Evolutionary conservation across 2,888 invertebrate species (phyloP).

Genomic region (Acheta domesticus): DNA sequence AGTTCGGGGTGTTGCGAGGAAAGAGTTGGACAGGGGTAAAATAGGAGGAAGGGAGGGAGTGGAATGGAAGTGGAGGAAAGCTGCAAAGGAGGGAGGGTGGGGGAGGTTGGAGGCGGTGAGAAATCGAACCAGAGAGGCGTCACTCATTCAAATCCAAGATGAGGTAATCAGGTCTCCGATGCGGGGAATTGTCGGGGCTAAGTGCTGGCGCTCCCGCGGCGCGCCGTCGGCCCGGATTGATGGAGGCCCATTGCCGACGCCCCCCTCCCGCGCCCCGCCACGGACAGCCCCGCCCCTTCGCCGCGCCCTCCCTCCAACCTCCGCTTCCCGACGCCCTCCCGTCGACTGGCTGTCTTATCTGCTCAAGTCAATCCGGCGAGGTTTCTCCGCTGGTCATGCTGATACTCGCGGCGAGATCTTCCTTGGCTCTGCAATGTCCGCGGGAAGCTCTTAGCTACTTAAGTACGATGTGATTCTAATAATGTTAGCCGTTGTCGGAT

Average conservation of each 20-base stretch:
- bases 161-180: slow-evolving; percentile 32
- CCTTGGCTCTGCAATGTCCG: too few relatives aligned
- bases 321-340: too few relatives aligned
- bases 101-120: slow-evolving; percentile 11
- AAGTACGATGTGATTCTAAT: too few relatives aligned
- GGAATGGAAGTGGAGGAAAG: neutral
- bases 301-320: too few relatives aligned
- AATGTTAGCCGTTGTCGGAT: too few relatives aligned
- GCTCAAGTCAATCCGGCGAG: too few relatives aligned
- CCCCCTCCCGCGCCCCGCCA: neutral
- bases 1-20: too few relatives aligned
- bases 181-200: slow-evolving; percentile 29
- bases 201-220: neutral
- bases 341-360: too few relatives aligned
- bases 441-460: too few relatives aligned
- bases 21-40: too few relatives aligned
- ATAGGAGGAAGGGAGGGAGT: neutral
- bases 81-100: neutral
- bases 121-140: slow-evolving; percentile 26
- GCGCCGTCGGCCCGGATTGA: neutral
- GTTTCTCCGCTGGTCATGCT: too few relatives aligned
- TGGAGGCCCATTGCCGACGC: neutral
- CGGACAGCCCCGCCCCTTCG: neutral
- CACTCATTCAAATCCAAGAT: slow-evolving; percentile 33
- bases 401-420: too few relatives aligned